Evolutionary conservation across 1,140 invertebrate genomes (phyloP).

Genomic region (Trichogramma pretiosum): DNA sequence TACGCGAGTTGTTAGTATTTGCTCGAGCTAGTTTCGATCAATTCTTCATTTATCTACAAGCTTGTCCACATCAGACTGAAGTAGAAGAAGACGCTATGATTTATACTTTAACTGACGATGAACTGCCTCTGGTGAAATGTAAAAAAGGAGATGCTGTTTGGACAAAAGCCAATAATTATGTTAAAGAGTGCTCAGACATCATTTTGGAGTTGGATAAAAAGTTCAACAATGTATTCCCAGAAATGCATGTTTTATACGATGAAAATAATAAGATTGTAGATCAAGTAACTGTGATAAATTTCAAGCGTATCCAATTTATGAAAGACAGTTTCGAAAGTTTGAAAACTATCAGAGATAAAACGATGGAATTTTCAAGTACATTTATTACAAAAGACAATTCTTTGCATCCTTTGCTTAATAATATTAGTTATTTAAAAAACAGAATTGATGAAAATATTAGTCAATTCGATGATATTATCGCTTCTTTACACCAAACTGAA

Average conservation of each 20-base stretch:
- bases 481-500: too few relatives aligned
- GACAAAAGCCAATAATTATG: constrained; percentile 37
- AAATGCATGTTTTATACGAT: constrained; percentile 31
- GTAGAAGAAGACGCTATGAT: constrained; percentile 28
- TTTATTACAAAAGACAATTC: constrained; percentile 35
- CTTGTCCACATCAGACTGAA: constrained; percentile 47
- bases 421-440: constrained; percentile 24
- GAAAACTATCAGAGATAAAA: constrained; percentile 30
- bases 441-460: constrained; percentile 20
- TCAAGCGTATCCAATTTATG: constrained; percentile 32
- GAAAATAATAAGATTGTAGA: constrained; percentile 24
- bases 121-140: constrained; percentile 43
- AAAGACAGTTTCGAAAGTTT: constrained; percentile 29
- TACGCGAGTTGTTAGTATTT: constrained; percentile 45
- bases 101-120: constrained; percentile 23
- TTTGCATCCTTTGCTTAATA: constrained; percentile 32
- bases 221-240: constrained; percentile 38
- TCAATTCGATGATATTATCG: too few relatives aligned
- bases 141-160: constrained; percentile 47
- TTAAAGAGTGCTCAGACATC: constrained; percentile 29
- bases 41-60: constrained; percentile 49
- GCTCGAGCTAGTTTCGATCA: constrained; percentile 50
- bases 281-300: constrained; percentile 35
- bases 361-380: constrained; percentile 31
- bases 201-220: constrained; percentile 32